Base-by-base conservation (phyloP, 2,888 invertebrate genomes). In the Eumacrocentrus americanus region DNA sequence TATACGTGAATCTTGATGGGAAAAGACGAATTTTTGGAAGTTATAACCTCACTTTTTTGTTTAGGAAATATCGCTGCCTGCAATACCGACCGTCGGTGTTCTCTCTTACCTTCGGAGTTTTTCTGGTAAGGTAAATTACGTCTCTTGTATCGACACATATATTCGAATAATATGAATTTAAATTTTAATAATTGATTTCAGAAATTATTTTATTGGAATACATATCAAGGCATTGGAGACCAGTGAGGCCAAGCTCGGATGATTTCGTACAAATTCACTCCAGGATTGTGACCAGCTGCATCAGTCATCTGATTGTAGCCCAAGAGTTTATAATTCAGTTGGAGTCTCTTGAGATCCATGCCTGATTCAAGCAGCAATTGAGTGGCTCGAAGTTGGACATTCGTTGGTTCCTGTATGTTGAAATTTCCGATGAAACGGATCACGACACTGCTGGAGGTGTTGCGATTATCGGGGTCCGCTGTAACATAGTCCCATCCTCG, bases 401-500 rank as follows among this genome's bases (percentile, higher is more conserved):
- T 9, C 40, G 40, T 53, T 2, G 58, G 58, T 1, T 3, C 14
- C 1, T 34, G 23, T 1, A 14, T 16, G n/a, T 34, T 25, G 37
- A 48, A 58, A 9, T 40, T 50, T 5, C 61, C 61, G 18, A 62
- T 54, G 46, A 62, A 62, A 29, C 42, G 16, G 1, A 58, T 16
- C n/a, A n/a, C n/a, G 20, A 40, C 35, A 34, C 25, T 46, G 46
- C 44, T 55, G 4, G 22, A 23, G 11, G 11, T 73, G 69, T 88
- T 87, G 67, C 84, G 87, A 0, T 82, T 82, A 7, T n/a, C n/a
- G n/a, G n/a, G n/a, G n/a, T n/a, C n/a, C n/a, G n/a, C n/a, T n/a
- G n/a, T n/a, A n/a, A n/a, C n/a, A n/a, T n/a, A n/a, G 4, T 84
- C 81, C 87, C 87, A 88, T 3, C 88, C 88, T 0, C 83, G 76